Conservation (phyloP, 2,113 vertebrate genomes). For the Corythaeola cristata region DNA sequence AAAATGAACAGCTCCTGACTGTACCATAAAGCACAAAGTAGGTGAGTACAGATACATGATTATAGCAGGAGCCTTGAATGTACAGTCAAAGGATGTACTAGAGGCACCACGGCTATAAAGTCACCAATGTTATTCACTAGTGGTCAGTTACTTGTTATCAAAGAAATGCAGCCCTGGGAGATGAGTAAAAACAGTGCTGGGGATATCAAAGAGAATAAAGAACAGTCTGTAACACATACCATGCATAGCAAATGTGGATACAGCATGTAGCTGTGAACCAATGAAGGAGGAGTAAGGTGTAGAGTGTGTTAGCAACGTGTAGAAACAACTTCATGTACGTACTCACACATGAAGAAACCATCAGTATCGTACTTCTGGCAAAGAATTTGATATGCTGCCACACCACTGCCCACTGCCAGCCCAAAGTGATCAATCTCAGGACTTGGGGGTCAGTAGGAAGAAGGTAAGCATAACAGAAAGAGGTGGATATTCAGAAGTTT, state of each 20-base stretch:
- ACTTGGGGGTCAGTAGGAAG: background rate
- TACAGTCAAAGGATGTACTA: background rate
- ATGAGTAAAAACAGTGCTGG: background rate
- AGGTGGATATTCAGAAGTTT: background rate
- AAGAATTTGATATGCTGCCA: background rate
- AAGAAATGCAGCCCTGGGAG: background rate
- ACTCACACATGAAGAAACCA: background rate
- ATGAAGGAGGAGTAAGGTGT: background rate
- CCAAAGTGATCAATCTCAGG: background rate
- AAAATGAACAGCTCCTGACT: too few relatives aligned
- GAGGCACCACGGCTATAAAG: background rate
- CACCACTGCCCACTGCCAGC: background rate
- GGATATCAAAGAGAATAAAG: background rate
- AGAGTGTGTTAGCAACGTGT: rapidly evolving
- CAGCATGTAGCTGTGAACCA: rapidly evolving
- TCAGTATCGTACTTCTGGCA: background rate
- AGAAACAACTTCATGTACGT: background rate
- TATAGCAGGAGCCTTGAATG: background rate
- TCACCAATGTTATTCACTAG: background rate
- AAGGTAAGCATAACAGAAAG: background rate
- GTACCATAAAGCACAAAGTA: rapidly evolving
- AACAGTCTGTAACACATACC: background rate
- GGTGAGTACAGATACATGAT: rapidly evolving
- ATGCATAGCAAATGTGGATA: background rate
- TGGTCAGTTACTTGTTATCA: background rate